Evolutionary conservation across 1,140 invertebrate genomes (phyloP).

Genomic region (Drosophila orena): DNA sequence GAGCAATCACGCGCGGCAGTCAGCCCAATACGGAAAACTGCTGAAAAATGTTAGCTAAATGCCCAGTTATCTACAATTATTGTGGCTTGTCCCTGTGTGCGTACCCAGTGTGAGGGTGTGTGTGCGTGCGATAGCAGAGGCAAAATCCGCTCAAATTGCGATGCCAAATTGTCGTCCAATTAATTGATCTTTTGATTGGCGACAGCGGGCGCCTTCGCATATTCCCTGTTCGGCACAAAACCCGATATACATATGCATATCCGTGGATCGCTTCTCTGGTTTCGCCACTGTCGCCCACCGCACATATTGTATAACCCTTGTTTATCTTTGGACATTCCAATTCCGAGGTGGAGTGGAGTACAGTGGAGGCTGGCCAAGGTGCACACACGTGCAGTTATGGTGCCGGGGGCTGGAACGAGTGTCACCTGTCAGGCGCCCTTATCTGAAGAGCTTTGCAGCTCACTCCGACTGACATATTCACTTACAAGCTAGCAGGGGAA

Average conservation of each 20-base stretch:
- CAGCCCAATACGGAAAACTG: constrained; percentile 61
- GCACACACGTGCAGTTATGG: not conserved
- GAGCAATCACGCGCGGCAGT: constrained; percentile 68
- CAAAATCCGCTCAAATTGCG: constrained; percentile 44
- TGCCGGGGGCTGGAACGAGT: not conserved
- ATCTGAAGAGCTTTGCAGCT: constrained; percentile 6
- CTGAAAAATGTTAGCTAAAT: constrained; percentile 78
- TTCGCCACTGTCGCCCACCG: constrained; percentile 7
- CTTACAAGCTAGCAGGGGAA: not conserved
- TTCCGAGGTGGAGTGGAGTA: constrained; percentile 30
- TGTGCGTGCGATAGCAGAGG: constrained; percentile 41
- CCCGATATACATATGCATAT: not conserved
- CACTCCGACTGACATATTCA: not conserved
- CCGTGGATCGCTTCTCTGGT: constrained; percentile 30
- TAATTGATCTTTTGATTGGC: constrained; percentile 45
- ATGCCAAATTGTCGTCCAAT: constrained; percentile 47
- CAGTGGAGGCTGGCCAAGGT: constrained; percentile 38
- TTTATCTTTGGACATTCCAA: constrained; percentile 74
- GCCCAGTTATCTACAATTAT: constrained; percentile 78
- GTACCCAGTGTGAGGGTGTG: constrained; percentile 20
- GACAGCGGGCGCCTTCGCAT: not conserved
- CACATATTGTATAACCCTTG: constrained; percentile 68
- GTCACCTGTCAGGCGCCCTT: not conserved
- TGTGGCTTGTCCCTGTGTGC: constrained; percentile 50
- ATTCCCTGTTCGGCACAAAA: not conserved